These are phyloP conservation scores for Pholis gunnellus DNA, from an alignment of 2,113 vertebrate species.

Conservation along the genomic window DNA sequence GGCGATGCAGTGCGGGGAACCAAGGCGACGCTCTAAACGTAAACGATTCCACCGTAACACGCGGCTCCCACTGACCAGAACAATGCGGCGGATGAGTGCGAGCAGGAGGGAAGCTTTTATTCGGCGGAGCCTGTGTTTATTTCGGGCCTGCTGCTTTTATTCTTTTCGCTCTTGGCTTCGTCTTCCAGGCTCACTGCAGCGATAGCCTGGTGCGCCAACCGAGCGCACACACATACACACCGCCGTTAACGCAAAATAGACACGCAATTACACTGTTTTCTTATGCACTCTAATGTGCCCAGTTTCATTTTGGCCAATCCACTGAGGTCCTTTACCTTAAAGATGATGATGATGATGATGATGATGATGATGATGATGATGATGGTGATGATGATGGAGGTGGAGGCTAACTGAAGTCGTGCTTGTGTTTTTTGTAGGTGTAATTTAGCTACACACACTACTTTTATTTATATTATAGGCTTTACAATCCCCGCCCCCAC, in stretches of 20 bases:
- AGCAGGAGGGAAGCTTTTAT: conserved; percentile 23
- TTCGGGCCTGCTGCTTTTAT: conserved; percentile 76
- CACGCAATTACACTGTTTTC: conserved; percentile 36
- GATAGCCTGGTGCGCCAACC: conserved; percentile 68
- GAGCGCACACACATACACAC: conserved; percentile 13
- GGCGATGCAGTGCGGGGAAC: conserved; percentile 69
- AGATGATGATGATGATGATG: not conserved
- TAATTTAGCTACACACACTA: conserved; percentile 25
- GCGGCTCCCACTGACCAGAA: not conserved
- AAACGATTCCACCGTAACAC: not conserved
- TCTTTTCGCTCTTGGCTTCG: conserved; percentile 65
- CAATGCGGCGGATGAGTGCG: conserved; percentile 40
- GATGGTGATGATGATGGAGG: not conserved
- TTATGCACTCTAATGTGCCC: not conserved
- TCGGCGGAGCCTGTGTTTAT: conserved; percentile 72
- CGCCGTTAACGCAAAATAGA: conserved; percentile 67
- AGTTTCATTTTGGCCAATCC: not conserved
- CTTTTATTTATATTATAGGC: conserved; percentile 21
- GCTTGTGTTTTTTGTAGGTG: conserved; percentile 32
- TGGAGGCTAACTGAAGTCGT: conserved; percentile 57
- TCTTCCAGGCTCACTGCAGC: conserved; percentile 74
- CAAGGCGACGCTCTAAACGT: conserved; percentile 55
- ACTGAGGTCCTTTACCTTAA: not conserved
- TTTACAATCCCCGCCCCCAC: conserved; percentile 2
- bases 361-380: not conserved